Percentiles rank a stretch among this genome's conserved stretches.
phyloP scores from a whole-genome alignment of 2,888 invertebrate species.

The Agrilus mali region DNA sequence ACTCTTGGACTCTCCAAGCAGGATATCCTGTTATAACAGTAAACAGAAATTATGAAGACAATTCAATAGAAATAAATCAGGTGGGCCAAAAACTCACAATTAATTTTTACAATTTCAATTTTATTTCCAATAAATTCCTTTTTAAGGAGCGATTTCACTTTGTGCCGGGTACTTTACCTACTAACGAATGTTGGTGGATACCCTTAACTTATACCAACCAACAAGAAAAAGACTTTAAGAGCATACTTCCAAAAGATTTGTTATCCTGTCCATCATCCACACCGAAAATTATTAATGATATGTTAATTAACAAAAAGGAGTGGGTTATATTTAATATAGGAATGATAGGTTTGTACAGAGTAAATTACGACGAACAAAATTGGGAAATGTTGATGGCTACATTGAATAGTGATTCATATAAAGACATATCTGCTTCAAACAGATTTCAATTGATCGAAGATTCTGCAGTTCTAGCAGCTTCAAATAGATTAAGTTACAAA shows the following conservation, averaged over 20 bases:
- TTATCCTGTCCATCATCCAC: slow-evolving; percentile 30
- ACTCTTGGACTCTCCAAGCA: slow-evolving; percentile 76
- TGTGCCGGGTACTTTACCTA: no score
- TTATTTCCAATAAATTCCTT: no score
- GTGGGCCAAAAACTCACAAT: slow-evolving; percentile 20
- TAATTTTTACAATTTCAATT: no score
- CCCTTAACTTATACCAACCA: slow-evolving; percentile 46
- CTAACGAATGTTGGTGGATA: slow-evolving; percentile 44
- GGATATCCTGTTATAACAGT: slow-evolving; percentile 71
- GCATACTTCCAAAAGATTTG: slow-evolving; percentile 42
- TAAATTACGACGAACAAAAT: slow-evolving; percentile 65
- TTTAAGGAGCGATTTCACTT: no score
- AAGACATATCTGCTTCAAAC: slow-evolving; percentile 53
- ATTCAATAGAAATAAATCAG: slow-evolving; percentile 45
- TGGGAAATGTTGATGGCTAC: slow-evolving; percentile 52
- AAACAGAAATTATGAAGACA: slow-evolving; percentile 43
- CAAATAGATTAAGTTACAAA: slow-evolving; percentile 50
- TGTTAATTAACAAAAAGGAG: slow-evolving; percentile 37
- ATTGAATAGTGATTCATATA: slow-evolving; percentile 40
- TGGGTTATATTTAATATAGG: slow-evolving; percentile 67
- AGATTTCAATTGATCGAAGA: slow-evolving; percentile 77
- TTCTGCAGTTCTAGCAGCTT: slow-evolving; percentile 54
- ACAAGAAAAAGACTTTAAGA: slow-evolving; percentile 35
- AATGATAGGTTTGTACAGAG: slow-evolving; percentile 57
- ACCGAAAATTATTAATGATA: slow-evolving; percentile 18